phyloP scores from a whole-genome alignment of 2,888 invertebrate genomes.

The Sinodicranocentrus sp. region DNA sequence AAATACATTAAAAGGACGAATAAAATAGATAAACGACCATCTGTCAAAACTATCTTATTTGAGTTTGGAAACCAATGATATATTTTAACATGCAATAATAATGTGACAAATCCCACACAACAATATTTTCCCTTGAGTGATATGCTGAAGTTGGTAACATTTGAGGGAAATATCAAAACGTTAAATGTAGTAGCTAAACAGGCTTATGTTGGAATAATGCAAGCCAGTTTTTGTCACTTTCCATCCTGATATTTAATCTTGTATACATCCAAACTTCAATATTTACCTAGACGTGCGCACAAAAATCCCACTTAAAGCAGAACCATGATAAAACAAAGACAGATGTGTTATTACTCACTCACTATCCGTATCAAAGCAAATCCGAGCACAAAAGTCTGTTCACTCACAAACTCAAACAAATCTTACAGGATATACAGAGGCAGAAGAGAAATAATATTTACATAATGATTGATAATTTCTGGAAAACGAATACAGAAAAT shows the following conservation, averaged over 20 bases:
- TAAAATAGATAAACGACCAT: conserved; percentile 7
- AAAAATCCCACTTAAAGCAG: too few species aligned
- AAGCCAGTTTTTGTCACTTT: conserved; percentile 5
- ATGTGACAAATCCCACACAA: conserved; percentile 1
- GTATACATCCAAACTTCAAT: conserved; percentile 11
- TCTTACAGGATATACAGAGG: background rate
- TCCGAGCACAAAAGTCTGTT: background rate
- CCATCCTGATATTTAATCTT: conserved; percentile 11
- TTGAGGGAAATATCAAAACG: background rate
- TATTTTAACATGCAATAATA: background rate
- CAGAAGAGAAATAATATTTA: conserved; percentile 48
- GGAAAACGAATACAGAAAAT: conserved; percentile 21
- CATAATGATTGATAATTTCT: conserved; percentile 54
- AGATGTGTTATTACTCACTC: conserved; percentile 1
- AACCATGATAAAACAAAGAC: conserved; percentile 1
- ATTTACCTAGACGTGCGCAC: conserved; percentile 24
- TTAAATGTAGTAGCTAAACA: conserved; percentile 7
- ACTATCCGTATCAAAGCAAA: background rate
- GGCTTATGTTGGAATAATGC: background rate
- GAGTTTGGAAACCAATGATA: background rate
- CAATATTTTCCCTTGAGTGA: background rate
- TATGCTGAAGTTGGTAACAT: background rate
- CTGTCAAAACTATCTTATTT: conserved; percentile 3
- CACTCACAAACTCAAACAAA: conserved; percentile 19
- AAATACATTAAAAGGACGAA: too few species aligned